These are phyloP conservation scores for Uropetala carovei DNA, from an alignment of 2,888 invertebrate species.

Conservation along the genomic window DNA sequence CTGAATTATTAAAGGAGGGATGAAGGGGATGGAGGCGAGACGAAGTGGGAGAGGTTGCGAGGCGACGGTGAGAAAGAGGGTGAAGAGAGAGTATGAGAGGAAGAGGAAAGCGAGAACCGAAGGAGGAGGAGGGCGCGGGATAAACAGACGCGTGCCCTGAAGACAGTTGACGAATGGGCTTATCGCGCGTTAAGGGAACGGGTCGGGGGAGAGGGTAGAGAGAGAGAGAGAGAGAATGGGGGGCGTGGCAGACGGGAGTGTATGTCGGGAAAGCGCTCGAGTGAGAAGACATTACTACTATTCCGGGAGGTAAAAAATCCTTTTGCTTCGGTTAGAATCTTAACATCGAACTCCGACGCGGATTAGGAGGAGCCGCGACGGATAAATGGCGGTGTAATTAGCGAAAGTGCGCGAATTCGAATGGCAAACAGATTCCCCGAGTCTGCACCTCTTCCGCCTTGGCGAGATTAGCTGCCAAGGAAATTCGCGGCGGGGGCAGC, in stretches of 20 bases:
- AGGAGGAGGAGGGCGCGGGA: background rate
- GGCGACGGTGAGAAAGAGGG: background rate
- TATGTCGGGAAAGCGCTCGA: background rate
- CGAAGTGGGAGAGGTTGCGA: conserved; percentile 3
- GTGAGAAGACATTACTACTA: background rate
- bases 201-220: background rate
- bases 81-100: background rate
- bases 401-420: conserved; percentile 23
- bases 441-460: background rate
- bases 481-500: background rate
- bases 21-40: background rate
- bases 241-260: background rate
- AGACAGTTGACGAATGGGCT: conserved; percentile 50
- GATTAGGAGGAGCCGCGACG: background rate
- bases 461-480: background rate
- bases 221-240: background rate
- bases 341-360: background rate
- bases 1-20: conserved; percentile 54
- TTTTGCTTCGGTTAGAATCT: background rate
- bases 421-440: background rate
- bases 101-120: background rate
- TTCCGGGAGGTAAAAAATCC: background rate
- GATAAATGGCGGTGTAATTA: conserved; percentile 13
- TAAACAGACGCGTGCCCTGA: conserved; percentile 18
- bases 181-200: conserved; percentile 21